Percentiles rank a stretch among this genome's conserved stretches.
Evolutionary conservation across 2,113 vertebrate species (phyloP).

Genomic region (Genyomyrus donnyi): DNA sequence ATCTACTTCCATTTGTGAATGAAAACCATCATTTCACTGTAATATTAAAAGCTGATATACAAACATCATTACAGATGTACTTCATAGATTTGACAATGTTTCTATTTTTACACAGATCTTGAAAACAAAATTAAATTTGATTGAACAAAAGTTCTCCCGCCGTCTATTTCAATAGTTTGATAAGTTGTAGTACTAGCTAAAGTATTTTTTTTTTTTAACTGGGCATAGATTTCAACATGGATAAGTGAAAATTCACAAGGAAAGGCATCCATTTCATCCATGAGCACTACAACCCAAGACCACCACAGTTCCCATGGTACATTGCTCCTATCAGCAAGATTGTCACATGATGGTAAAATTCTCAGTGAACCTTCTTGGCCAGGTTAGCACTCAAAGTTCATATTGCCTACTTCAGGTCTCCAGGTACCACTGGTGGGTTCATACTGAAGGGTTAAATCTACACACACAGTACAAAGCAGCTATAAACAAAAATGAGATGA

Average conservation of each 20-base stretch:
- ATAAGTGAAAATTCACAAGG: not conserved
- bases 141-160: not conserved
- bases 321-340: not conserved
- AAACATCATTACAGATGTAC: not conserved
- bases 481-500: not conserved
- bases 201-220: not conserved
- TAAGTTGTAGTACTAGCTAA: not conserved
- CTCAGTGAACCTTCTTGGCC: not conserved
- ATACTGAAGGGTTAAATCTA: not conserved
- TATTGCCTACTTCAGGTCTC: not conserved
- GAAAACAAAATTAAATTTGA: not conserved
- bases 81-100: not conserved
- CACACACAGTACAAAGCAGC: not conserved
- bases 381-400: not conserved
- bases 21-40: not conserved
- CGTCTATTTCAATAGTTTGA: not conserved
- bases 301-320: not conserved
- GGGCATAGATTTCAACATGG: not conserved
- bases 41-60: not conserved
- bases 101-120: not conserved
- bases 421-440: not conserved
- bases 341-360: not conserved
- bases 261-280: too few relatives aligned
- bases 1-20: not conserved
- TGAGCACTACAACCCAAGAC: not conserved